A percentile compares a stretch with the other conserved stretches of the same genome.
phyloP scores from a whole-genome alignment of 2,797 vertebrate genomes.

The Pteronotus mesoamericanus region DNA sequence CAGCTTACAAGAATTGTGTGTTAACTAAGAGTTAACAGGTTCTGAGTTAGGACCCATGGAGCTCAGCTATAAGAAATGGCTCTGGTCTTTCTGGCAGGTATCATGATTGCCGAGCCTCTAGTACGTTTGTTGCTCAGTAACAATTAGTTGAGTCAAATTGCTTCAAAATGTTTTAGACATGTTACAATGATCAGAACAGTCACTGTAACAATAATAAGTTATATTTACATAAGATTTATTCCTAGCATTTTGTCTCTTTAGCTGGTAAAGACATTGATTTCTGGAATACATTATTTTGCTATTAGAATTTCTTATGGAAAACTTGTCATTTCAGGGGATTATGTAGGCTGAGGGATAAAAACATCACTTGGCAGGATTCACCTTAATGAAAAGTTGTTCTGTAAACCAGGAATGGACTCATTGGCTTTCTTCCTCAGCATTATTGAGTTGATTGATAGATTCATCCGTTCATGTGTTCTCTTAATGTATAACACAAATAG shows the following conservation, averaged over 20 bases:
- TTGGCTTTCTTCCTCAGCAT: neutral
- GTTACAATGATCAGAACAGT: neutral
- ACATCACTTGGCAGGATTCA: neutral
- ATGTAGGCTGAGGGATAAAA: neutral
- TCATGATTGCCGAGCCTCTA: neutral
- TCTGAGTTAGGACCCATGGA: neutral
- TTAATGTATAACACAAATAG: neutral
- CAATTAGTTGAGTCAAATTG: neutral
- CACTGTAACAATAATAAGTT: neutral
- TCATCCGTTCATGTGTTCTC: neutral
- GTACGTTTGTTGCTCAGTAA: neutral
- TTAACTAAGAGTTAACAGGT: neutral
- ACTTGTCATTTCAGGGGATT: neutral
- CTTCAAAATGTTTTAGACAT: neutral
- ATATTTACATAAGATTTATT: neutral
- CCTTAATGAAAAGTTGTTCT: neutral
- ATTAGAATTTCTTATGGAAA: constrained; percentile 20
- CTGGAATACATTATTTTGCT: neutral
- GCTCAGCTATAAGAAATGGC: neutral
- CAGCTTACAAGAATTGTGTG: neutral
- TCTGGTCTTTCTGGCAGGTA: neutral
- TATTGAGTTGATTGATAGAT: neutral
- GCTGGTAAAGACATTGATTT: neutral
- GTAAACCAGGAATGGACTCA: neutral
- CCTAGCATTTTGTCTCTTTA: neutral